A percentile compares a stretch with the other conserved stretches of the same genome.
These are phyloP conservation scores for Tokudaia muenninki DNA, from an alignment of 2,797 vertebrate genomes.

Conservation along the genomic window DNA sequence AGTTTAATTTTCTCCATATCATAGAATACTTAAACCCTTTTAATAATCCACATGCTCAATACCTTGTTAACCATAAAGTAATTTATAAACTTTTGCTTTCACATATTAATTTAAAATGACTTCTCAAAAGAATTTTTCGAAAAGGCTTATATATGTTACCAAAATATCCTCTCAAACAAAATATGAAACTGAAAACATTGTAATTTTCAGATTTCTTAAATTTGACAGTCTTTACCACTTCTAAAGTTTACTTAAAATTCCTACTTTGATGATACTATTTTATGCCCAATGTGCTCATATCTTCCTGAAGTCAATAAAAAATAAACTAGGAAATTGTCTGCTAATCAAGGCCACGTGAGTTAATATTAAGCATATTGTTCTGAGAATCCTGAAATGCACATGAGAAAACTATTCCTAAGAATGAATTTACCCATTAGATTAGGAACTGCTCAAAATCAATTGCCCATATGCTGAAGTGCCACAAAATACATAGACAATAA, in stretches of 20 bases:
- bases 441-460: slow-evolving; percentile 13
- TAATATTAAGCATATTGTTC: slow-evolving; percentile 38
- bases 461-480: slow-evolving; percentile 48
- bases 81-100: slow-evolving; percentile 16
- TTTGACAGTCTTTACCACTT: neutral
- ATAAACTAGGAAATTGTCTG: neutral
- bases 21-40: slow-evolving; percentile 16
- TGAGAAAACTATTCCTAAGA: slow-evolving; percentile 7
- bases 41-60: slow-evolving; percentile 27
- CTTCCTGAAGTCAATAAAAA: slow-evolving; percentile 56
- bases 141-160: slow-evolving; percentile 28
- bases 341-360: neutral
- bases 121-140: slow-evolving; percentile 39
- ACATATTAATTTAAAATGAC: neutral
- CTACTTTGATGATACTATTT: neutral
- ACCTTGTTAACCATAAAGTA: slow-evolving; percentile 39
- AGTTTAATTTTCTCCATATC: neutral
- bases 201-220: slow-evolving; percentile 45
- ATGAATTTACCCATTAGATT: slow-evolving; percentile 23
- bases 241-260: slow-evolving; percentile 53
- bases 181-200: slow-evolving; percentile 35
- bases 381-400: slow-evolving; percentile 24
- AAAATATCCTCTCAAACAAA: slow-evolving; percentile 44
- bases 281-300: neutral
- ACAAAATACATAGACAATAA: slow-evolving; percentile 3